Evolutionary conservation across 2,113 vertebrate species (phyloP), one percentile per base, ranked within the genome.

Genomic region (Ornithorhynchus anatinus): DNA sequence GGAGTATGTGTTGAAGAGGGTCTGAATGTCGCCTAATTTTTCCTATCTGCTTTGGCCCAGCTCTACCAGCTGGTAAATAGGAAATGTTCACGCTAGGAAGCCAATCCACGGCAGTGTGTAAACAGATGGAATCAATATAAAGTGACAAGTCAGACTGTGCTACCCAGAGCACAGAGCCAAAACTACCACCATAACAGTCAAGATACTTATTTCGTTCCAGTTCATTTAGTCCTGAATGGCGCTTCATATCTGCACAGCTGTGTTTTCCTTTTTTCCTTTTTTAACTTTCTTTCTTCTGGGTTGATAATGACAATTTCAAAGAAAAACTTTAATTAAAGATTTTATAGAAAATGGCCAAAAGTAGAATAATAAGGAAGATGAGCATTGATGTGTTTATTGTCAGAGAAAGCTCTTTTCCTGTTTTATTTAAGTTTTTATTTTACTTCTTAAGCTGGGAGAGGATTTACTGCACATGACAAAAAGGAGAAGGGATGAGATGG

Each of bases 11-110:
- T 89, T 91, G 87, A 91, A 84, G 90, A 86, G 89, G 60, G 73
- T 80, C 85, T 89, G 90, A 92, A 91, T 86, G 91, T 57, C 80
- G 89, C 85, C 90, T 92, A 89, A 93, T 94, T 90, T 90, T 93
- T 90, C 89, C 89, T 92, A 91, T 92, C 92, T 92, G 92, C 83
- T 93, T 92, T 93, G 89, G 88, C 86, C 83, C 88, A 82, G 91
- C 89, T 91, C 89, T 90, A 91, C 93, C 94, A 94, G 94, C 93
- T 94, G 94, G 93, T 93, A 93, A 94, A 94, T 94, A 94, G 94
- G 94, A 94, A 94, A 91, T 90, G 89, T 92, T 93, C 92, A 79
- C 94, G 80, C 90, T 91, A 79, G 93, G 92, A 89, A 90, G 92
- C 92, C 92, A 92, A 84, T 90, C 79, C 90, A 91, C 92, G 84